Percentiles rank a stretch among this genome's conserved stretches.
These are phyloP conservation scores for Cheirogaleus medius DNA, from an alignment of 2,113 vertebrate genomes.

Conservation along the genomic window DNA sequence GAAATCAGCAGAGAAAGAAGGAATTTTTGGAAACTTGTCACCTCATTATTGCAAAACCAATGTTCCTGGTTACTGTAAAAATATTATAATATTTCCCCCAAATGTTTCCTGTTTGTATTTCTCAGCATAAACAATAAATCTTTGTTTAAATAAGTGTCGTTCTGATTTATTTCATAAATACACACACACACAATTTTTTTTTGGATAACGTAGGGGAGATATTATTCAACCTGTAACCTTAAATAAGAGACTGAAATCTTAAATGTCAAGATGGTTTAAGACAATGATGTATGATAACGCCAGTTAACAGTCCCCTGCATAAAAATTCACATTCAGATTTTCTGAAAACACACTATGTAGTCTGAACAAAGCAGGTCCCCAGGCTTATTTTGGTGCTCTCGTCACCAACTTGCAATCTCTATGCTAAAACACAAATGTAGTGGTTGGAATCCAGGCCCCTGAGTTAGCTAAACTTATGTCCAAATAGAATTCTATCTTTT, in stretches of 20 bases:
- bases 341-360: neutral
- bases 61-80: neutral
- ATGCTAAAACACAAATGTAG: neutral
- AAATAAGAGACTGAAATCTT: neutral
- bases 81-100: neutral
- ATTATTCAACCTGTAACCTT: neutral
- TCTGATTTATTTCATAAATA: neutral
- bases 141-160: conserved; percentile 1
- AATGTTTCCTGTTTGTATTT: conserved; percentile 9
- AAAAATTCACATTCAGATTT: conserved; percentile 32
- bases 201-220: neutral
- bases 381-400: neutral
- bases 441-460: neutral
- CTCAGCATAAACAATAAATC: neutral
- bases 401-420: conserved; percentile 20
- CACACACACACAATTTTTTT: neutral
- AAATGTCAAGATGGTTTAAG: conserved; percentile 43
- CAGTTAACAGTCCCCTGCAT: neutral
- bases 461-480: neutral
- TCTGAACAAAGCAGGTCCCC: neutral
- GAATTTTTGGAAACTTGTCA: conserved; percentile 23
- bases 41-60: neutral
- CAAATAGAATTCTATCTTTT: neutral
- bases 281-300: neutral
- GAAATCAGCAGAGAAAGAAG: conserved; percentile 48